Conservation (phyloP, 2,888 invertebrate genomes). For the Sesia bembeciformis region DNA sequence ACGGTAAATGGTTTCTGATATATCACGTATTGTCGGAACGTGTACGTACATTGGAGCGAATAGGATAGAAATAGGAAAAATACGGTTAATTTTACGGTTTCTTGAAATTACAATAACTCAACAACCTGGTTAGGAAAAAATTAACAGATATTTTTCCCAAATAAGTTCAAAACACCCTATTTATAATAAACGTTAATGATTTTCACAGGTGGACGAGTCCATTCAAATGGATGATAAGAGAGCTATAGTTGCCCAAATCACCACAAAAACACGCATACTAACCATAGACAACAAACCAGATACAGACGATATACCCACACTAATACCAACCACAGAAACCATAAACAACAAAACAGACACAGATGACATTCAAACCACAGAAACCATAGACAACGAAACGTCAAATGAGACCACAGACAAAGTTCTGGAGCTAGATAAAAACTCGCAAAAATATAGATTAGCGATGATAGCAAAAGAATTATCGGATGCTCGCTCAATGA, state of each 20-base stretch:
- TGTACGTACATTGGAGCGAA: too few species aligned
- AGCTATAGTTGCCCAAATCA: conserved; percentile 16
- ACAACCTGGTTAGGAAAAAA: too few species aligned
- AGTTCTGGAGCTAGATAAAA: conserved; percentile 47
- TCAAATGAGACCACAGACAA: conserved; percentile 5
- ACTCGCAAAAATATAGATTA: conserved; percentile 72
- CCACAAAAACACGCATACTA: conserved; percentile 22
- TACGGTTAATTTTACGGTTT: too few species aligned
- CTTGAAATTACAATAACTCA: too few species aligned
- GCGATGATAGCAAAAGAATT: conserved; percentile 75
- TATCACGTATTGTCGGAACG: too few species aligned
- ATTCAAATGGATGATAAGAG: conserved; percentile 48
- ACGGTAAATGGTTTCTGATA: too few species aligned
- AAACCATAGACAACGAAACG: conserved; percentile 2
- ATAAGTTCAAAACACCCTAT: conserved; percentile 51
- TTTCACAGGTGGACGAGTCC: conserved; percentile 48
- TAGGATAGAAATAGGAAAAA: too few species aligned
- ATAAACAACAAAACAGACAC: conserved; percentile 18
- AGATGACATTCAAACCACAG: conserved; percentile 26
- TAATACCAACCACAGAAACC: conserved; percentile 23
- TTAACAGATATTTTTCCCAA: too few species aligned
- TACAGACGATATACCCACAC: conserved; percentile 1
- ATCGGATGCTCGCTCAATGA: conserved; percentile 72
- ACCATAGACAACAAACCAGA: conserved; percentile 18
- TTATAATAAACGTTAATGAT: conserved; percentile 40